These are phyloP conservation scores for Papilio aristodemus DNA, from an alignment of 1,140 invertebrate species.

Conservation along the genomic window DNA sequence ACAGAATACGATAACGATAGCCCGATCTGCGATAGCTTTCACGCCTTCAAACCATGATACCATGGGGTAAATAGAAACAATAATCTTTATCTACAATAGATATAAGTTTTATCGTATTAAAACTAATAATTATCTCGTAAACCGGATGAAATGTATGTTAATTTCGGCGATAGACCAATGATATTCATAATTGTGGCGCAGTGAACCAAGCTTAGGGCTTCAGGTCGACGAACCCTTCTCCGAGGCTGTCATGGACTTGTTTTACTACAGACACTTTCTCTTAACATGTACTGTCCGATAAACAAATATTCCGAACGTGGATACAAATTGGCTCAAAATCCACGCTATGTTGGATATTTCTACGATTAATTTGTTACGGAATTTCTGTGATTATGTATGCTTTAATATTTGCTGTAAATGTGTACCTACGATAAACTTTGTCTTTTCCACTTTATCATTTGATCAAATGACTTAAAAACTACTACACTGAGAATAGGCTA, in stretches of 20 bases:
- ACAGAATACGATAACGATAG: neutral
- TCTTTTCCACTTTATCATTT: too few species aligned
- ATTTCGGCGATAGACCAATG: too few species aligned
- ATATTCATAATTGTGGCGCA: neutral
- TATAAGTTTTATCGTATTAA: too few species aligned
- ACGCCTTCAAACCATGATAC: neutral
- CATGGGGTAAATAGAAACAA: neutral
- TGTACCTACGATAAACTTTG: too few species aligned
- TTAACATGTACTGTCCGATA: neutral
- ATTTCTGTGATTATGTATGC: neutral
- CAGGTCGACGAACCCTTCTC: neutral
- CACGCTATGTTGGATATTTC: neutral
- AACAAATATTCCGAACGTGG: neutral
- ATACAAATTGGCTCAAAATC: neutral
- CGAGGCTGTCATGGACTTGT: neutral
- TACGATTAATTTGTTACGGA: slow-evolving; percentile 2
- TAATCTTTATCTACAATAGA: too few species aligned
- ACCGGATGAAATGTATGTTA: too few species aligned
- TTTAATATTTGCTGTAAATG: neutral
- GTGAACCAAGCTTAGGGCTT: neutral
- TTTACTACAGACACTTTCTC: neutral
- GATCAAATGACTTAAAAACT: too few species aligned
- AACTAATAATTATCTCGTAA: too few species aligned
- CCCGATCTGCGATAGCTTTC: neutral
- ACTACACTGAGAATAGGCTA: too few species aligned